A percentile compares a stretch with the other conserved stretches of the same genome.
Evolutionary conservation across 2,113 vertebrate genomes (phyloP).

Genomic region (Oncorhynchus mykiss): DNA sequence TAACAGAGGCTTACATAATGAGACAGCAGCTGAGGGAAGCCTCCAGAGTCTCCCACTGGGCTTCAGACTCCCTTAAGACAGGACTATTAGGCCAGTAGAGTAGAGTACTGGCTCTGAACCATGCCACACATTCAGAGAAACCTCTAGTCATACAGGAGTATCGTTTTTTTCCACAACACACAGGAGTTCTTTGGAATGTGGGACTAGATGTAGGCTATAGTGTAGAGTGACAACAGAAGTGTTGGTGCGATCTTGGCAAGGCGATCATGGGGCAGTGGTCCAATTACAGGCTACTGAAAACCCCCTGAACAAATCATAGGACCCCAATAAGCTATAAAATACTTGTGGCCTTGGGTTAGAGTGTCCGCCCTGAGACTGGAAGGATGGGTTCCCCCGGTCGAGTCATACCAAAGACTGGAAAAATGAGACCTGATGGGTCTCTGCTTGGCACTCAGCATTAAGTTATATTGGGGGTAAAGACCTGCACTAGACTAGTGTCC

Average conservation of each 20-base stretch:
- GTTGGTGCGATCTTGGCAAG: not conserved
- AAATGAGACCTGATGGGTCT: no score
- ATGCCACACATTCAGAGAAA: not conserved
- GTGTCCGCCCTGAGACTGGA: no score
- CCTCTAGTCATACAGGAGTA: not conserved
- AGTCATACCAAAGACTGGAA: no score
- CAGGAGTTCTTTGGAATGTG: not conserved
- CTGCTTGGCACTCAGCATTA: no score
- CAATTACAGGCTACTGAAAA: no score
- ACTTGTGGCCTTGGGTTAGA: no score
- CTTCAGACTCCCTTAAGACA: not conserved
- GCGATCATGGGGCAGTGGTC: not conserved
- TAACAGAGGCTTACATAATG: slow-evolving; percentile 43
- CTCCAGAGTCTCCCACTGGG: slow-evolving; percentile 9
- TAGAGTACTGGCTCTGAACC: slow-evolving; percentile 7
- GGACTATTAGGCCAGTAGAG: not conserved
- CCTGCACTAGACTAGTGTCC: no score
- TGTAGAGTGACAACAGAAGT: not conserved
- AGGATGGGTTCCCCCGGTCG: no score
- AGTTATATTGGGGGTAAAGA: no score
- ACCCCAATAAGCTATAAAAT: no score
- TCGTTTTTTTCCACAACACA: not conserved
- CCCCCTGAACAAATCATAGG: no score
- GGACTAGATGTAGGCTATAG: not conserved
- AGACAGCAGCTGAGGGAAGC: slow-evolving; percentile 22